Evolutionary conservation across 2,797 vertebrate genomes (phyloP).

Genomic region (Hirundo rustica): DNA sequence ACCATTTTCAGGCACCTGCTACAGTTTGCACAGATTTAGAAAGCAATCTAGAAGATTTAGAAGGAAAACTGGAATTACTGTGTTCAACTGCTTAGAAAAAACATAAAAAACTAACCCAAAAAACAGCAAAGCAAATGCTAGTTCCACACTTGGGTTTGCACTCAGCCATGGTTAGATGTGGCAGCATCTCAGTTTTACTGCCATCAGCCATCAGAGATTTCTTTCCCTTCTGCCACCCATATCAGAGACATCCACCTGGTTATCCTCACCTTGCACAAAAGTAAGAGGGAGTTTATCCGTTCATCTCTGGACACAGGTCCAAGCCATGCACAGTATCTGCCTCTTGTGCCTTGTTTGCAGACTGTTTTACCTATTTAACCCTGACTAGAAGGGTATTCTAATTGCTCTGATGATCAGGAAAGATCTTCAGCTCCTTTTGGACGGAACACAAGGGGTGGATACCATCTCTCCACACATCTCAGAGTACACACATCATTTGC

Average conservation of each 20-base stretch:
- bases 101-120: accelerated
- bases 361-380: background rate
- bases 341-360: background rate
- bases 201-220: background rate
- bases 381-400: background rate
- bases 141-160: background rate
- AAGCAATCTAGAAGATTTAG: background rate
- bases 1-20: background rate
- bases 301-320: background rate
- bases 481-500: background rate
- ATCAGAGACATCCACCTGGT: background rate
- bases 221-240: background rate
- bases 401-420: background rate
- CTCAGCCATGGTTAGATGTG: background rate
- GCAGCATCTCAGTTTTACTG: background rate
- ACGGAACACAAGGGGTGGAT: background rate
- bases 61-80: background rate
- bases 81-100: background rate
- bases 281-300: background rate
- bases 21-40: background rate
- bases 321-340: background rate
- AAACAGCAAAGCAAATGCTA: background rate
- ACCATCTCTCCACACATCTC: background rate
- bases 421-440: background rate
- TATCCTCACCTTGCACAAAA: background rate